Evolutionary conservation across 1,140 invertebrate genomes (phyloP).

Genomic region (Drosophila burlai): DNA sequence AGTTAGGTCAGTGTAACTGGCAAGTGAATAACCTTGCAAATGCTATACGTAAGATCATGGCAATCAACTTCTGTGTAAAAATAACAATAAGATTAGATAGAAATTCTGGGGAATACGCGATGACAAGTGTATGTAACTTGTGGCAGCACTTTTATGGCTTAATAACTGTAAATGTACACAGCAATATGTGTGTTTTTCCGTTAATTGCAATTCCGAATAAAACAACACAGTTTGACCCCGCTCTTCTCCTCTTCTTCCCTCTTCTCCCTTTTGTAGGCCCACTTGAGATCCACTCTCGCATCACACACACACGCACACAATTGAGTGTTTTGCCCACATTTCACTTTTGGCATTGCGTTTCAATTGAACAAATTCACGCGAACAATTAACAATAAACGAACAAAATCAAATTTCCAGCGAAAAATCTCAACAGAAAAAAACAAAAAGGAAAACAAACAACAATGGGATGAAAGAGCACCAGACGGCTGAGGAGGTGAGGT

Average conservation of each 20-base stretch:
- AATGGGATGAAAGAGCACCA: slow-evolving; percentile 35
- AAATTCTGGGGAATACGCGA: slow-evolving; percentile 25
- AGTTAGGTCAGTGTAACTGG: slow-evolving; percentile 1
- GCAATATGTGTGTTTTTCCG: slow-evolving; percentile 17
- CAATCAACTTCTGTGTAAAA: slow-evolving; percentile 13
- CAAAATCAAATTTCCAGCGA: slow-evolving; percentile 69
- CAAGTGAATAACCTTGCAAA: background rate
- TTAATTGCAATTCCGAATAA: slow-evolving; percentile 27
- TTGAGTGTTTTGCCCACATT: slow-evolving; percentile 81
- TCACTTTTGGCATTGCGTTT: slow-evolving; percentile 81
- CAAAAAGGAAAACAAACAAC: slow-evolving; percentile 41
- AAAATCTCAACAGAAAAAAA: slow-evolving; percentile 52
- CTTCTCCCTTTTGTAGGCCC: slow-evolving; percentile 11
- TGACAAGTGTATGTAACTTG: slow-evolving; percentile 12
- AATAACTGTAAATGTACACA: slow-evolving; percentile 15
- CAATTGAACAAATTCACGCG: slow-evolving; percentile 84
- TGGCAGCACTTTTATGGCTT: slow-evolving; percentile 22
- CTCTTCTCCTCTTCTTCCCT: background rate
- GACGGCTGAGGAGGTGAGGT: background rate
- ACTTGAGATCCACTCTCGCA: slow-evolving; percentile 41
- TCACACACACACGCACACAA: slow-evolving; percentile 37
- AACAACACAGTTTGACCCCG: slow-evolving; percentile 17
- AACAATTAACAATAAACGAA: slow-evolving; percentile 81
- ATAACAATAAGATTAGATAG: slow-evolving; percentile 16
- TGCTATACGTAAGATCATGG: background rate